Evolutionary conservation across 2,113 vertebrate genomes (phyloP).

Genomic region (Tretioscincus oriximinensis): DNA sequence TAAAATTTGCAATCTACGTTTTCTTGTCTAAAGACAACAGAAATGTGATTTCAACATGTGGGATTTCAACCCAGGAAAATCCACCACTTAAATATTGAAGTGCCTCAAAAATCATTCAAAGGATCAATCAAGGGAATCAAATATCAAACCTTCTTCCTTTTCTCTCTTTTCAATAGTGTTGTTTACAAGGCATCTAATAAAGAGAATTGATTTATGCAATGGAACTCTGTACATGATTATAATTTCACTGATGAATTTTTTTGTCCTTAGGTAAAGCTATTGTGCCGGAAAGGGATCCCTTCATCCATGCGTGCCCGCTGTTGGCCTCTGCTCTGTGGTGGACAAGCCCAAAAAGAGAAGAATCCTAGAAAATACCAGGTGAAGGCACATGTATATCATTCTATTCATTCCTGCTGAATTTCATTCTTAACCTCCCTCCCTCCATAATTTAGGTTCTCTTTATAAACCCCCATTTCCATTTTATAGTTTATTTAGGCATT

Average conservation of each 20-base stretch:
- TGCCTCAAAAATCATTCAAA: not conserved
- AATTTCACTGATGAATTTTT: constrained; percentile 4
- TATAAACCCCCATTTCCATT: not conserved
- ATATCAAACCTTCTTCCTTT: not conserved
- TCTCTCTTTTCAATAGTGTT: not conserved
- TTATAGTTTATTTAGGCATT: not conserved
- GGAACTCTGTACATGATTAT: not conserved
- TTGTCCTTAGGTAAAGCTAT: constrained; percentile 76
- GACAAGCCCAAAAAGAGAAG: constrained; percentile 67
- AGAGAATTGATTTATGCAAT: not conserved
- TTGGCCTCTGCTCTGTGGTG: constrained; percentile 85
- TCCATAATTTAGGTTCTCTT: not conserved
- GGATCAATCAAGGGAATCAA: not conserved
- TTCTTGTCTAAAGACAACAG: too few species aligned
- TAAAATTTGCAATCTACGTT: too few species aligned
- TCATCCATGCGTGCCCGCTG: constrained; percentile 81
- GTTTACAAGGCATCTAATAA: not conserved
- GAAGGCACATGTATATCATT: constrained; percentile 9
- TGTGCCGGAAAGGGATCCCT: constrained; percentile 87
- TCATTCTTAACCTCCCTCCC: not conserved
- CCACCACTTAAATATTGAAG: too few species aligned
- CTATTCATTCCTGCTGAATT: not conserved
- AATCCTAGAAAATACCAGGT: constrained; percentile 74
- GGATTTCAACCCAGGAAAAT: too few species aligned
- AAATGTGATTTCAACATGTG: too few species aligned